Evolutionary conservation across 2,113 vertebrate genomes (phyloP), one percentile per base, ranked within the genome.

Genomic region (Gymnarchus niloticus): DNA sequence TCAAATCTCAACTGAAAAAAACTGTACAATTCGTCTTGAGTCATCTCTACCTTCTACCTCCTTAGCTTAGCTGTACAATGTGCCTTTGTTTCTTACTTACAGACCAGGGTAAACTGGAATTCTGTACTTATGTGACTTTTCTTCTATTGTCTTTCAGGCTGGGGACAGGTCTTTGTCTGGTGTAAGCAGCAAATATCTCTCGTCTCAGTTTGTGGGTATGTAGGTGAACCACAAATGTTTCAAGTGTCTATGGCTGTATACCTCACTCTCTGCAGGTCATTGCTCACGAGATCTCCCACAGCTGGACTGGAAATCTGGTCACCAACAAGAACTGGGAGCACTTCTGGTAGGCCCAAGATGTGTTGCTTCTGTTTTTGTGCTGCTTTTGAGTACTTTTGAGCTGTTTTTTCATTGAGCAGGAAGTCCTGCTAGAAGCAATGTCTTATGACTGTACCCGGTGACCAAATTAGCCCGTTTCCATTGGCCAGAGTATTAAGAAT

Each of bases 241-340:
- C 19, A 76, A 33, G 12, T 73, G 9, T 73, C 6, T 44, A 21
- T 44, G 69, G 23, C 7, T 44, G 28, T 56, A 23, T 78, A 5
- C 9, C 25, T 84, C 81, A 57, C 65, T 3, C 86, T 52, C 85
- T 90, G 83, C 89, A 99, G 98, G 98, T 99, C 85, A 98, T 99
- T 86, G 97, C 97, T 23, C 98, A 99, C 90, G 98, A 99, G 94
- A 99, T 99, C 90, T 96, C 98, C 84, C 98, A 99, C 90, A 99
- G 98, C 91, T 99, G 98, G 98, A 99, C 97, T 1, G 98, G 98
- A 33, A 99, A 99, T 89, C 93, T 99, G 91, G 97, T 99, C 88
- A 99, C 98, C 91, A 99, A 98, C 91, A 96, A 95, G 93, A 99
- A 96, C 19, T 99, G 98, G 98, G 97, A 99, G 85, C 96, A 99